Evolutionary conservation across 2,113 vertebrate species (phyloP).

Genomic region (Caracal caracal): DNA sequence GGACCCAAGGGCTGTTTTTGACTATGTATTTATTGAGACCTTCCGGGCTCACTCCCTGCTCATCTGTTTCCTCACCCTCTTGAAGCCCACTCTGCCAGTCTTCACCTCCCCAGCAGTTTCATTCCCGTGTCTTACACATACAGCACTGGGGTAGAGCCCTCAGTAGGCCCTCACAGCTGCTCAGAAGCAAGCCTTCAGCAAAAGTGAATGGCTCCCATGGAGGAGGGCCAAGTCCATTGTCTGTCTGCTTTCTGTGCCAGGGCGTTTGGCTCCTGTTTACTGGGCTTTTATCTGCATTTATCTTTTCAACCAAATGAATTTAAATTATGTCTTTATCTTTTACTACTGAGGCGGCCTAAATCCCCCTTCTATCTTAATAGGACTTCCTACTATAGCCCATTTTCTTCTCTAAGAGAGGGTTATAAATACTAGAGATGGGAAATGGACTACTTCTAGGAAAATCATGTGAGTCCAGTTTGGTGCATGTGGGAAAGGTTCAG

Average conservation of each 20-base stretch:
- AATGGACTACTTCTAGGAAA: conserved; percentile 69
- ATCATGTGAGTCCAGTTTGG: not conserved
- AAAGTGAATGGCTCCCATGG: not conserved
- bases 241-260: conserved; percentile 61
- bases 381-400: conserved; percentile 58
- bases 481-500: not conserved
- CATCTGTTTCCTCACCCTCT: not conserved
- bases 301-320: conserved; percentile 73
- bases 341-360: conserved; percentile 50
- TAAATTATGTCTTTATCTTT: conserved; percentile 73
- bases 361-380: conserved; percentile 52
- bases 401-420: conserved; percentile 59
- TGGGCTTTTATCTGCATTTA: conserved; percentile 75
- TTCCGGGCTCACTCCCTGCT: fast-evolving
- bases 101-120: not conserved
- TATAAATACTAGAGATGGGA: conserved; percentile 67
- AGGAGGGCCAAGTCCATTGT: conserved; percentile 2
- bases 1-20: conserved; percentile 30
- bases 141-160: too few species aligned
- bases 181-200: not conserved
- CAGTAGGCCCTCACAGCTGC: not conserved
- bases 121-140: too few species aligned
- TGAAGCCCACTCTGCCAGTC: not conserved
- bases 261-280: conserved; percentile 54
- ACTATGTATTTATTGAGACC: not conserved